Evolutionary conservation across 30 jellyfish, hydroid and myxozoan species (phyloP), one percentile per base, ranked within the genome.

Genomic region (Haliclystus octoradiatus): DNA sequence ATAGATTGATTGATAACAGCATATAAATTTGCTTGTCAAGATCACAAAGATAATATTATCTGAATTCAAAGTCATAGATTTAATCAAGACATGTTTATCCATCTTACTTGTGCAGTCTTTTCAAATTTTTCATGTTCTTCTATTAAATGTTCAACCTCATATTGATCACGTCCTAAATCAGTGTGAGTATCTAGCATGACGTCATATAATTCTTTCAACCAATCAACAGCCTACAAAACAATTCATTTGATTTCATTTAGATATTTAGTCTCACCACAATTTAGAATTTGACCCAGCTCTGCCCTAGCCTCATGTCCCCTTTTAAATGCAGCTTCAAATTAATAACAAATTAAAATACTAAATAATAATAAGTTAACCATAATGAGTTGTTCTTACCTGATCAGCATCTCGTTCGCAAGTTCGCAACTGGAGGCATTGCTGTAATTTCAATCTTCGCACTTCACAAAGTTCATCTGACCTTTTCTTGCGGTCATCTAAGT

Each of bases 351-450:
- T 28, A 57, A 57, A 57, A 63, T 24, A 31, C 22, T 31, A 31
- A 31, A 24, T 9, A 57, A 13, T 25, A 52, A 3, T 50, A 24
- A 3, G 72, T 31, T 26, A 27, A 3, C 26, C 23, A 53, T 0
- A 52, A 31, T 0, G 29, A 7, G 61, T 34, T n/a, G 27, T 15
- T 33, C 28, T 78, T 61, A 78, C 92, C 92, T 78, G 92, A 22
- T 78, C 92, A 4, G 92, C 92, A 31, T 78, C 92, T 31, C 83
- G 60, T 52, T 78, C 92, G 52, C 92, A 78, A 33, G 92, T 78
- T 29, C 76, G 69, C 73, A 78, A 57, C 66, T 78, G 92, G 66
- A 78, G 49, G 32, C 92, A 78, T 63, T 78, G 92, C 35, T 78
- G 92, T 33, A 78, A 73, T 26, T 49, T 78, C 28, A 78, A 49